Evolutionary conservation across 2,888 invertebrate species (phyloP).

Genomic region (Caenorhabditis sp.): DNA sequence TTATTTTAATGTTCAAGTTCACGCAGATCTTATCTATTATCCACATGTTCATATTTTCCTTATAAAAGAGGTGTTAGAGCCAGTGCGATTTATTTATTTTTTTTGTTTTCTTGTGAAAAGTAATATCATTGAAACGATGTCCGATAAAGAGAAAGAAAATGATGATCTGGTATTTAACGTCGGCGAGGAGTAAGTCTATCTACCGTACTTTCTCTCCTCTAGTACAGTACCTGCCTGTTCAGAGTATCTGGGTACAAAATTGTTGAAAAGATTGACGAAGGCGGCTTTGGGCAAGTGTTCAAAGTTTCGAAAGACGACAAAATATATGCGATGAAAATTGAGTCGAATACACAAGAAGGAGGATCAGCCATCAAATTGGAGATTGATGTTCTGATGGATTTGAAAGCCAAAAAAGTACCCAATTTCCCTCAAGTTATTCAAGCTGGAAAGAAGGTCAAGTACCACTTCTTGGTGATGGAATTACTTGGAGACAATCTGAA

Average conservation of each 20-base stretch:
- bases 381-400: conserved; percentile 18
- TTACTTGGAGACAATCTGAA: conserved; percentile 60
- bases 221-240: background rate
- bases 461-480: conserved; percentile 46
- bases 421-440: conserved; percentile 10
- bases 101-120: too few relatives aligned
- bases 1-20: background rate
- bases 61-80: background rate
- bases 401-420: conserved; percentile 4
- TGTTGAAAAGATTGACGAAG: conserved; percentile 37
- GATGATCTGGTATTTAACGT: background rate
- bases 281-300: conserved; percentile 39
- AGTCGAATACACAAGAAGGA: conserved; percentile 20
- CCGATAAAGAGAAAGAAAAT: background rate
- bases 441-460: conserved; percentile 30
- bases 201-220: too few relatives aligned
- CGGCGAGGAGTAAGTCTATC: background rate
- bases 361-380: conserved; percentile 43
- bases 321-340: conserved; percentile 34
- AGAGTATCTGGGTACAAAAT: conserved; percentile 24
- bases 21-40: conserved; percentile 5
- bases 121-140: background rate
- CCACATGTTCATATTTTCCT: background rate
- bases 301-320: conserved; percentile 26
- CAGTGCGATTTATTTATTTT: too few relatives aligned